Evolutionary conservation across 2,888 invertebrate genomes (phyloP).

Genomic region (Stenichneumon culpator): DNA sequence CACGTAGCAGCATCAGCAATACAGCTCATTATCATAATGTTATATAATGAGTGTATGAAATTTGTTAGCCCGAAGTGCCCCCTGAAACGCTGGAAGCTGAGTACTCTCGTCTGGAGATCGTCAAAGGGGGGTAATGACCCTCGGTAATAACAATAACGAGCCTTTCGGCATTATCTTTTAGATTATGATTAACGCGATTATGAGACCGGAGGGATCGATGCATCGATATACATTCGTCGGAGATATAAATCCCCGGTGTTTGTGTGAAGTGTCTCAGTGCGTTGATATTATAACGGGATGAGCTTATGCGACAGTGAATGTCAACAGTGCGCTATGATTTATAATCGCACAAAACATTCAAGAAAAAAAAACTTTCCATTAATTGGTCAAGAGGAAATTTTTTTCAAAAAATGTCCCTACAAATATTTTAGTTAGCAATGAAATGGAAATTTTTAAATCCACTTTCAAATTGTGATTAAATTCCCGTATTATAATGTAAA

Average conservation of each 20-base stretch:
- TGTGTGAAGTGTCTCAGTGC: not conserved
- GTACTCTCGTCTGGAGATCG: conserved; percentile 22
- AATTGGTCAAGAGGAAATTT: not conserved
- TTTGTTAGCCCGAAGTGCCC: conserved; percentile 23
- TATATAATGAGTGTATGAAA: conserved; percentile 26
- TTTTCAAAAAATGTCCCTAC: not conserved
- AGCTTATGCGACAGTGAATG: not conserved
- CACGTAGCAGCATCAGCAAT: not conserved
- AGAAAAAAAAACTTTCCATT: not conserved
- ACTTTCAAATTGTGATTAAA: too few relatives aligned
- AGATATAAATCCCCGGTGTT: conserved; percentile 2
- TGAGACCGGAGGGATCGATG: conserved; percentile 5
- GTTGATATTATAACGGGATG: not conserved
- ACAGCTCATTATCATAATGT: conserved; percentile 14
- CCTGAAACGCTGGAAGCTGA: conserved; percentile 29
- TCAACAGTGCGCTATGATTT: not conserved
- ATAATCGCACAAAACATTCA: not conserved
- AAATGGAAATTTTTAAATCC: too few relatives aligned
- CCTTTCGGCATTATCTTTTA: conserved; percentile 24
- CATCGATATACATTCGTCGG: not conserved
- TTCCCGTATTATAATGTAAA: too few relatives aligned
- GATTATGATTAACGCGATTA: conserved; percentile 22
- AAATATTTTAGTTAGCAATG: not conserved
- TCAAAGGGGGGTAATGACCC: conserved; percentile 21
- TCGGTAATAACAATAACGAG: conserved; percentile 40